Percentiles rank a stretch among this genome's conserved stretches.
phyloP scores from a whole-genome alignment of 2,797 vertebrate species.

The Hybognathus amarus region DNA sequence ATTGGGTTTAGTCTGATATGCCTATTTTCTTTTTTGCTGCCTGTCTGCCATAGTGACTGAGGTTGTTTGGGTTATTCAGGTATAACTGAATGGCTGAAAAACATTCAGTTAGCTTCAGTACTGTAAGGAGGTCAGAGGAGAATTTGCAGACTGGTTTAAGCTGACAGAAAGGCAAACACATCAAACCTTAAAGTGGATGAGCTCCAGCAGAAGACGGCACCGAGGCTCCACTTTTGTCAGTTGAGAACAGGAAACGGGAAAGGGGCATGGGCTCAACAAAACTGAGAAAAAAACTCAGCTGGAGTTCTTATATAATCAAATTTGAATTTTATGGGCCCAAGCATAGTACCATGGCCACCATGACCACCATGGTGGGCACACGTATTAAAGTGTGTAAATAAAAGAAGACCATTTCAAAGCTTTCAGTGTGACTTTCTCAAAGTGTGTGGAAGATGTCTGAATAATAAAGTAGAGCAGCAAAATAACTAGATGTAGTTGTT shows the following conservation, averaged over 20 bases:
- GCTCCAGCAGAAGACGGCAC: background rate
- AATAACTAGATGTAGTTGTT: background rate
- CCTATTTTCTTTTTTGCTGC: background rate
- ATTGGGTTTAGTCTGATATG: background rate
- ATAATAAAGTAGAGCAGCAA: background rate
- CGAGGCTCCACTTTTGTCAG: background rate
- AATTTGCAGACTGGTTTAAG: constrained; percentile 5
- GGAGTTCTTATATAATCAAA: background rate
- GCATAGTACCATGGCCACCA: too few relatives aligned
- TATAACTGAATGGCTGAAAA: background rate
- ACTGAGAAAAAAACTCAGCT: background rate
- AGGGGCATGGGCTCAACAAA: background rate
- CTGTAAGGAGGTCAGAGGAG: constrained; percentile 5
- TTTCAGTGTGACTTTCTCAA: too few relatives aligned
- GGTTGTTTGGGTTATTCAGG: background rate
- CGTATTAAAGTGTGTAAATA: background rate
- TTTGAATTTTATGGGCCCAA: background rate
- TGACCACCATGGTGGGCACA: background rate
- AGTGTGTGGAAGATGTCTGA: background rate
- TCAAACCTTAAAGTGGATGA: background rate
- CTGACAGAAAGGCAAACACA: constrained; percentile 22
- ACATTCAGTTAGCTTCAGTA: background rate
- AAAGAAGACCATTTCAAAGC: background rate
- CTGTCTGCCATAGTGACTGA: background rate
- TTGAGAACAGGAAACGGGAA: background rate